Evolutionary conservation across 1,140 invertebrate species (phyloP), one percentile per base, ranked within the genome.

Genomic region (Brachionus sp.): DNA sequence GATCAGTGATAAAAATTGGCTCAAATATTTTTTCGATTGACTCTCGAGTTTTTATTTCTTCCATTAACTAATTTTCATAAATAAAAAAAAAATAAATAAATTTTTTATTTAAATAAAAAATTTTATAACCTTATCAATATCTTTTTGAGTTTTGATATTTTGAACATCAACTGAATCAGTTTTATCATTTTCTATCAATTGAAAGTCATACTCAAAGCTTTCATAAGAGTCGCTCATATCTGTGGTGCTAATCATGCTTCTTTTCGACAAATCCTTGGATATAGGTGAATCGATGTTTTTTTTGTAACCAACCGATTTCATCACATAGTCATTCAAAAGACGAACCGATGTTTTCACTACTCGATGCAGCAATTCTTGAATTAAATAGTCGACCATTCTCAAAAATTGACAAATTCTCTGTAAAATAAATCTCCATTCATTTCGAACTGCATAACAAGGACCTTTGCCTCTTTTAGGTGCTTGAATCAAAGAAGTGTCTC

Each of bases 381-480:
- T 83, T 9, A 87, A 78, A 84, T 87, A 87, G 78, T 88, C 88
- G 7, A 89, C 84, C 16, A 85, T 85, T 66, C 85, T 84, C 25
- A 88, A 85, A 84, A 89, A 89, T 35, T 86, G 85, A 6, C 87
- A 84, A 68, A 89, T 84, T 13, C 88, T 84, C 5, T 85, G 84
- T 13, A 88, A 82, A 44, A 88, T 87, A 84, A 87, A 87, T n/a
- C 88, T 84, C 88, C 88, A 88, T 80, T 88, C 87, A 9, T 87
- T 86, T 66, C 88, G 87, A 83, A 88, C 86, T 13, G 88, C 86
- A 85, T 88, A 89, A 57, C 86, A 85, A 29, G 88, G 88, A 50
- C 86, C 87, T 29, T 84, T 84, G 77, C 77, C 86, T 86, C 73
- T 19, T 33, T 77, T 64, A 25, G 77, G 33, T 25, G 46, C 33